A percentile compares a stretch with the other conserved stretches of the same genome.
Evolutionary conservation across 2,888 invertebrate genomes (phyloP).

Genomic region (Sericinus montela): DNA sequence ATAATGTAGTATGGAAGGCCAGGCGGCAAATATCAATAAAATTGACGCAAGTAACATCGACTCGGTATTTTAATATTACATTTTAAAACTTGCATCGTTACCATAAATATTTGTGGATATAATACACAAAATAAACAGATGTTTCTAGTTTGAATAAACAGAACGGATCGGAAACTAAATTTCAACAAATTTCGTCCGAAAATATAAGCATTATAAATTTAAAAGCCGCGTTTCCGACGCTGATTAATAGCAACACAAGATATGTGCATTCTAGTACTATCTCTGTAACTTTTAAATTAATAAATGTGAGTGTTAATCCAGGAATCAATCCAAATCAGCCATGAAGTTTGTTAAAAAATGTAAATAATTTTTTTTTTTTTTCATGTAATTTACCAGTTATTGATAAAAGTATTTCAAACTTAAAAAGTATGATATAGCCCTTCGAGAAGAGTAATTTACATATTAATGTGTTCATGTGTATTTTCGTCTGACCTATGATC

Average conservation of each 20-base stretch:
- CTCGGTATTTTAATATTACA: slow-evolving; percentile 4
- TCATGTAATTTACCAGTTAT: too few species aligned
- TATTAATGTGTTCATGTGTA: too few species aligned
- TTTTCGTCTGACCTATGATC: too few species aligned
- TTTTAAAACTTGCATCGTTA: slow-evolving; percentile 11
- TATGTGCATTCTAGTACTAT: neutral
- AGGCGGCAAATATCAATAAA: slow-evolving; percentile 9
- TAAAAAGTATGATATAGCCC: too few species aligned
- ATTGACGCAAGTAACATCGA: slow-evolving; percentile 1
- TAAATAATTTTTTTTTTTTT: too few species aligned
- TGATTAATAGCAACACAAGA: slow-evolving; percentile 1
- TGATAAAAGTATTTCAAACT: too few species aligned
- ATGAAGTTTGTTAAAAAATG: neutral
- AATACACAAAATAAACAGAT: slow-evolving; percentile 24
- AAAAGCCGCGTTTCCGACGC: slow-evolving; percentile 2
- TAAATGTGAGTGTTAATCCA: neutral
- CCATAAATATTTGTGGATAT: slow-evolving; percentile 18
- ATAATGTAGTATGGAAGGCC: slow-evolving; percentile 2
- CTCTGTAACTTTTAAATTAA: slow-evolving; percentile 4
- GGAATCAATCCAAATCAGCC: neutral
- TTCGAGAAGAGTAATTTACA: too few species aligned
- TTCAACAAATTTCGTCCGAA: slow-evolving; percentile 13
- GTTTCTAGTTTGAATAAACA: slow-evolving; percentile 25
- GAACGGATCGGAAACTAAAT: slow-evolving; percentile 14
- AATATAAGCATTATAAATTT: slow-evolving; percentile 15